Evolutionary conservation across 2,797 vertebrate genomes (phyloP), one percentile per base, ranked within the genome.

Genomic region (Hoplostethus atlanticus): DNA sequence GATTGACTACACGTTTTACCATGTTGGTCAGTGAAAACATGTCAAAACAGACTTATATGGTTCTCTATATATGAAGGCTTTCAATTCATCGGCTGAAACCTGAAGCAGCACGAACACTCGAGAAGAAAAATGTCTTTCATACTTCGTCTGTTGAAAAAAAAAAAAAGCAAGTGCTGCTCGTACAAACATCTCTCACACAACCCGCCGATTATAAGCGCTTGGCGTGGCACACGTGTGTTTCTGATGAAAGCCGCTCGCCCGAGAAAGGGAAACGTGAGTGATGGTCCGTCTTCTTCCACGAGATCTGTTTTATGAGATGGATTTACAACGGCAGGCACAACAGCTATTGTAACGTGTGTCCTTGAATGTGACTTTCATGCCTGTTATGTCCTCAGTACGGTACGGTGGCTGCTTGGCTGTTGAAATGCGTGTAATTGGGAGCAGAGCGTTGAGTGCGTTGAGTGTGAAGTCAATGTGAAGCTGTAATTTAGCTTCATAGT

Each of bases 231-330:
- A 34, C 9, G 5, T 42, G 71, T 21, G 8, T 60, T 71, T 51
- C 52, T 61, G 53, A 50, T 25, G 1, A 58, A 16, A 58, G 6
- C 13, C 1, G 36, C 17, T 44, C 47, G 52, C 40, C 31, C 46
- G 34, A 63, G 68, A 70, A 60, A 75, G 73, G 73, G 21, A 64
- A 64, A 69, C 57, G 46, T 55, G 55, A 80, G 71, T n/a, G 61
- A 53, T 60, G 28, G 34, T 60, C 30, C 25, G 17, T 57, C 17
- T 78, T 76, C 58, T 71, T 67, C 21, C 54, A 11, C 64, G 28
- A 44, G 51, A 76, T 73, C 51, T 51, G 17, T 68, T 79, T 78
- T 36, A 54, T 59, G 62, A 71, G 47, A 44, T 64, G 38, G 71
- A 57, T 82, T 84, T 77, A 62, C 53, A 60, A 71, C 34, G 21